Percentiles rank a stretch among this genome's conserved stretches.
phyloP scores from a whole-genome alignment of 2,797 vertebrate species.

The Merluccius polli region DNA sequence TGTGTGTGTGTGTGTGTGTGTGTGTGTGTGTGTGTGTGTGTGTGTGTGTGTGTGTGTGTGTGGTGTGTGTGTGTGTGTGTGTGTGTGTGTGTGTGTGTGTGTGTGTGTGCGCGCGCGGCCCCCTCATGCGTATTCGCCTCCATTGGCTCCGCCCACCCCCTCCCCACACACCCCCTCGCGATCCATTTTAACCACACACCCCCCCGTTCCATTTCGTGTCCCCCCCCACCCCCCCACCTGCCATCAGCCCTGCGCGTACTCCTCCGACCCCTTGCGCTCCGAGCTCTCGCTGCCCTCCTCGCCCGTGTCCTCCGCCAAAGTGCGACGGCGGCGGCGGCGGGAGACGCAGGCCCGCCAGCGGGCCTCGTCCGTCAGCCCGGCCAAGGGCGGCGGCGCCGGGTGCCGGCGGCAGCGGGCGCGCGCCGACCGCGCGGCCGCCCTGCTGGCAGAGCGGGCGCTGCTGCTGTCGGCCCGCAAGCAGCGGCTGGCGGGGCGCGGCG shows the following conservation, averaged over 20 bases:
- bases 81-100: constrained; percentile 20
- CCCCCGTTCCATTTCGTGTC: constrained; percentile 38
- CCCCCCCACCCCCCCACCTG: constrained; percentile 68
- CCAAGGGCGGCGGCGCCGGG: constrained; percentile 54
- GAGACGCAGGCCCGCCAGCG: constrained; percentile 69
- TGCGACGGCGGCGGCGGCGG: constrained; percentile 86
- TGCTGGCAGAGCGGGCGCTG: constrained; percentile 77
- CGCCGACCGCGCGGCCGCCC: constrained; percentile 74
- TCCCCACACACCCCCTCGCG: constrained; percentile 43
- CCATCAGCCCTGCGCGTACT: constrained; percentile 67
- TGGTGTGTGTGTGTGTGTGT: constrained; percentile 14
- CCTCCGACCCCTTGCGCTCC: constrained; percentile 72
- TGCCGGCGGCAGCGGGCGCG: constrained; percentile 60
- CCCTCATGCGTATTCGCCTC: constrained; percentile 50
- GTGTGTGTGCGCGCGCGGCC: constrained; percentile 14
- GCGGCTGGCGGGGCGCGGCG: constrained; percentile 71
- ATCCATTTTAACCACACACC: constrained; percentile 49
- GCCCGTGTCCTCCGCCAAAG: constrained; percentile 76
- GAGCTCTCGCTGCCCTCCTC: constrained; percentile 77
- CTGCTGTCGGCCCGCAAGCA: constrained; percentile 80
- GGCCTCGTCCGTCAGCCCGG: constrained; percentile 67
- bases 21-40: not conserved
- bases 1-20: not conserved
- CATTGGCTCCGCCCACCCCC: constrained; percentile 22
- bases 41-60: too few relatives aligned